Conservation (phyloP, 2,888 invertebrate genomes). For the Drosophila nr. fundita region DNA sequence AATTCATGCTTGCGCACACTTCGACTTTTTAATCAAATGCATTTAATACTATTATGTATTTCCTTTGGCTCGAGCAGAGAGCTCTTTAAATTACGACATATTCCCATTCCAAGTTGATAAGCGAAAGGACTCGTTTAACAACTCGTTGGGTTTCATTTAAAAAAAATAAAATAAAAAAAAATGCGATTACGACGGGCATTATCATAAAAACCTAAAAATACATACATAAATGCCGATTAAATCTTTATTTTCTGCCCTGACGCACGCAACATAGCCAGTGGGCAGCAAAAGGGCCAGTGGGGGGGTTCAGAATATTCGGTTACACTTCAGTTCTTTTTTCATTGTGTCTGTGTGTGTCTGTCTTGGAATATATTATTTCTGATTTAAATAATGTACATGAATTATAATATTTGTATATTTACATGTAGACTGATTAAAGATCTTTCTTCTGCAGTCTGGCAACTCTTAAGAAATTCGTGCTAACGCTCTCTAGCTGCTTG, state of each 20-base stretch:
- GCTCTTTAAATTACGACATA: conserved; percentile 8
- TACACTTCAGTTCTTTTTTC: conserved; percentile 21
- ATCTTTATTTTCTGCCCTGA: conserved; percentile 72
- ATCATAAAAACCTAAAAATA: conserved; percentile 50
- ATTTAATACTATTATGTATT: not conserved
- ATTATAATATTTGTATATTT: not conserved
- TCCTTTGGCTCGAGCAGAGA: not conserved
- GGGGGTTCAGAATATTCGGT: conserved; percentile 44
- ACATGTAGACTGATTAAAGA: not conserved
- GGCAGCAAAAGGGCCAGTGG: not conserved
- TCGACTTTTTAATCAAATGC: not conserved
- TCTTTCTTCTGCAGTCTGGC: not conserved
- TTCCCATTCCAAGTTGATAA: conserved; percentile 11
- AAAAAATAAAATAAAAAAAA: not conserved
- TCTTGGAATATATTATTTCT: not conserved
- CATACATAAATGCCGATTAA: conserved; percentile 72
- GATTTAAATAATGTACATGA: not conserved
- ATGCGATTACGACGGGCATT: conserved; percentile 22
- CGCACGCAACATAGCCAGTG: conserved; percentile 50
- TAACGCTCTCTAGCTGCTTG: not conserved
- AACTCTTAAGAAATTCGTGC: not conserved
- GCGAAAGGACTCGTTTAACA: conserved; percentile 44
- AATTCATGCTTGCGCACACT: not conserved
- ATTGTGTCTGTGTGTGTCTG: not conserved
- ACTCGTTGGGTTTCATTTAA: conserved; percentile 42